Evolutionary conservation across 1,140 invertebrate genomes (phyloP).

Genomic region (Drosophila nigrodunni): DNA sequence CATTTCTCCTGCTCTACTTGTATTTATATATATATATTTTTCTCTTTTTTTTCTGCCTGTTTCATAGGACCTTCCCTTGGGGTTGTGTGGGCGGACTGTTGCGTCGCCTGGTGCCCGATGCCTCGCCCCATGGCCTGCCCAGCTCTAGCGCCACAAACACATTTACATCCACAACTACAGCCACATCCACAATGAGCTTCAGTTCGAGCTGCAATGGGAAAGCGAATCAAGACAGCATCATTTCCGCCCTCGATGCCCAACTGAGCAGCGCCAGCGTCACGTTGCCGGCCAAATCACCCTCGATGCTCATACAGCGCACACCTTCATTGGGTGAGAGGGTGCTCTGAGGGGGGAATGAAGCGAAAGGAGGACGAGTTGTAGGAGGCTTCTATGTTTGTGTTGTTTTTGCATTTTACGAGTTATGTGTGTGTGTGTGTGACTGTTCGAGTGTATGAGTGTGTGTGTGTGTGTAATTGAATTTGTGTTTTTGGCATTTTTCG

Average conservation of each 20-base stretch:
- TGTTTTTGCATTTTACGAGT: slow-evolving; percentile 69
- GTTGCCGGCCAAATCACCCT: slow-evolving; percentile 76
- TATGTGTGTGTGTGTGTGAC: slow-evolving; percentile 45
- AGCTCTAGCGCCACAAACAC: slow-evolving; percentile 41
- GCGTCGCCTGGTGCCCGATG: slow-evolving; percentile 88
- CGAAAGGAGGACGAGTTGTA: background rate
- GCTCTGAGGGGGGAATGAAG: slow-evolving; percentile 50
- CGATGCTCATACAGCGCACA: slow-evolving; percentile 80
- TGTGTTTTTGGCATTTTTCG: slow-evolving; percentile 74
- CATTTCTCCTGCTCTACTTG: background rate
- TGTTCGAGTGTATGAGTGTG: too few relatives aligned
- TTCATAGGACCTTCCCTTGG: slow-evolving; percentile 89
- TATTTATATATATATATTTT: too few relatives aligned
- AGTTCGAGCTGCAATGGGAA: slow-evolving; percentile 19
- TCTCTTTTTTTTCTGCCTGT: slow-evolving; percentile 30
- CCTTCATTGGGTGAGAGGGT: slow-evolving; percentile 83
- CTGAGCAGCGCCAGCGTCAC: slow-evolving; percentile 67
- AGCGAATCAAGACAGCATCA: slow-evolving; percentile 31
- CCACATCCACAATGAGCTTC: slow-evolving; percentile 3
- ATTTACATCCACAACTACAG: background rate
- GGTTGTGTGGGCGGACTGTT: slow-evolving; percentile 87
- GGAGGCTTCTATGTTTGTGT: slow-evolving; percentile 8
- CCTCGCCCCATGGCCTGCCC: slow-evolving; percentile 85
- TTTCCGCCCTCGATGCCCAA: slow-evolving; percentile 62
- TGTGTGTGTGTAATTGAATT: slow-evolving; percentile 71